Percentiles rank a stretch among this genome's conserved stretches.
Conservation (phyloP, 2,888 invertebrate genomes). For the Nezara viridula region DNA sequence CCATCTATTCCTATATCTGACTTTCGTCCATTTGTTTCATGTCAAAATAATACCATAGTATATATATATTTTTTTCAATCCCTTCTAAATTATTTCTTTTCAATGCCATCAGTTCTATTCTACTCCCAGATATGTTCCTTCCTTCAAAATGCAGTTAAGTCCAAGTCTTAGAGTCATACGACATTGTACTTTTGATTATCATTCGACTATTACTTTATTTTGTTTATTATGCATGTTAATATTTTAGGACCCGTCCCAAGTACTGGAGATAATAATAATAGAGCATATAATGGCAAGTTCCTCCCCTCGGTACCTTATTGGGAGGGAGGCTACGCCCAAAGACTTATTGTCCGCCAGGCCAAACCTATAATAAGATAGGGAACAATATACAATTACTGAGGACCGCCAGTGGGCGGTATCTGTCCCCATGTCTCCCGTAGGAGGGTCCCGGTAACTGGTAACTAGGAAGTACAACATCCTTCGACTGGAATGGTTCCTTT, state of each 20-base stretch:
- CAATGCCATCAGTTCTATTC: too few species aligned
- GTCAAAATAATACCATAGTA: too few species aligned
- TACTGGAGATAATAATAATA: not conserved
- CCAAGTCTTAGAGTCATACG: too few species aligned
- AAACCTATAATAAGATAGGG: constrained; percentile 63
- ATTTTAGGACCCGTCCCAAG: not conserved
- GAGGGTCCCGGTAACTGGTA: constrained; percentile 11
- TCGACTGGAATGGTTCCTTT: not conserved
- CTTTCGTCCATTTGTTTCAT: too few species aligned
- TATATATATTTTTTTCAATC: too few species aligned
- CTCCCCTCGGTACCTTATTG: not conserved
- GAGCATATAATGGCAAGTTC: constrained; percentile 25
- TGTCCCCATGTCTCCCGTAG: constrained; percentile 5
- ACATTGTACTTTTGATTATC: too few species aligned
- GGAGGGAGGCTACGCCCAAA: constrained; percentile 20
- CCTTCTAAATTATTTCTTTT: too few species aligned
- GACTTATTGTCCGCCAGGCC: constrained; percentile 45
- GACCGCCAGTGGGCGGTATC: constrained; percentile 37
- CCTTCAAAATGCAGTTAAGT: too few species aligned
- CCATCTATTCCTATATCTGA: too few species aligned
- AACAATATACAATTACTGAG: constrained; percentile 64
- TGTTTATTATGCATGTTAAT: not conserved
- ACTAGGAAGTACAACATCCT: not conserved
- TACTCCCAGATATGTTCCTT: too few species aligned
- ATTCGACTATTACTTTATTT: not conserved